Base-by-base conservation (phyloP, 2,888 invertebrate genomes). In the Embidobia sp. region DNA sequence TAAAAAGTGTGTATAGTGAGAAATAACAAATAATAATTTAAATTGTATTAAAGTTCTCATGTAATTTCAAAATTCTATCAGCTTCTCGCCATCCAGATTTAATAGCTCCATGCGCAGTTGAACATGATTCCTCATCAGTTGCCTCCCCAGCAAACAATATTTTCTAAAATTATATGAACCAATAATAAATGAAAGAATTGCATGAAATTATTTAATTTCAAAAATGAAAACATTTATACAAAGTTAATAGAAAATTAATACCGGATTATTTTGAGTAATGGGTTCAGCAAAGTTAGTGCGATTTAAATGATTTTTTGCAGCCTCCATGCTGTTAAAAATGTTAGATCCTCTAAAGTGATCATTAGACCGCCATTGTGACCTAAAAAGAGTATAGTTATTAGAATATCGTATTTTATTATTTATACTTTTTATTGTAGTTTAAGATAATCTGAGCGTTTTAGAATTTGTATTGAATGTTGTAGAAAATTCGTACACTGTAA, bases 71-170 rank as follows among this genome's bases (percentile, higher is more conserved):
- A 11, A 94, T 83, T 78, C 94, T 90, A 7, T 93, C 90, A 0
- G 95, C 95, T 84, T 95, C 95, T 18, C 94, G 91, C 88, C 92
- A 93, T 0, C 95, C 95, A 7, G 93, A 90, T 80, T 92, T 93
- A 0, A 94, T 88, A 0, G 95, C 95, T 0, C 95, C 95, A 79
- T 95, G 94, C 0, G 93, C 94, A 0, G 93, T 92, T 0, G 91
- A 91, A 82, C 91, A 93, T 78, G 90, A 91, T 57, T 91, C 90
- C 13, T 90, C 88, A 1, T 92, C 92, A 0, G 93, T 92, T 0
- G 93, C 93, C 83, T 94, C 94, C 0, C 94, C 94, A 0, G 92
- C 94, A 83, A 94, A 94, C 81, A 92, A 91, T 0, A 94, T 85
- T 0, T 92, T 88, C n/a, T 73, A 13, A 42, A 64, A 72, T n/a